phyloP scores from a whole-genome alignment of 2,888 invertebrate genomes.

The Unio delphinus region DNA sequence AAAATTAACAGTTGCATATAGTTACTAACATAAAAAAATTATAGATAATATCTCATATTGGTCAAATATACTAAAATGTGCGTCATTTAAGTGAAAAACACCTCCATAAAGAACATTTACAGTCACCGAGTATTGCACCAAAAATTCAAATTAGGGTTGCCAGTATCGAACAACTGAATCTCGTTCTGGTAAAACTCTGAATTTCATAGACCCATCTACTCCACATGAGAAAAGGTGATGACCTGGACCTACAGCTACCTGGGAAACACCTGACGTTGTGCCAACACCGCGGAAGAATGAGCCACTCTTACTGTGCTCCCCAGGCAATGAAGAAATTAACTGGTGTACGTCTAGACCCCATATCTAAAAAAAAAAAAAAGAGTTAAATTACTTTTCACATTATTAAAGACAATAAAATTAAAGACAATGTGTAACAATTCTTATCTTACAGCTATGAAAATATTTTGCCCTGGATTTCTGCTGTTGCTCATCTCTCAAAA shows the following conservation, averaged over 20 bases:
- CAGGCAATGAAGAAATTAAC: constrained; percentile 88
- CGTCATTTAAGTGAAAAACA: too few species aligned
- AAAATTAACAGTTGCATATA: too few species aligned
- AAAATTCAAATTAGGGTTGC: constrained; percentile 14
- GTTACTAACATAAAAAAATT: too few species aligned
- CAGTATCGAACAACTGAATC: constrained; percentile 59
- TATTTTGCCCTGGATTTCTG: too few species aligned
- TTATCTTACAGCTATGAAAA: too few species aligned
- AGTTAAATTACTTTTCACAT: constrained; percentile 5
- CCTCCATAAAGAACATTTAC: too few species aligned
- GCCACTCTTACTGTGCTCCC: constrained; percentile 90
- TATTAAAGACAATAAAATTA: background rate
- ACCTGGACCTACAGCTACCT: constrained; percentile 90
- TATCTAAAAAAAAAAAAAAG: constrained; percentile 78
- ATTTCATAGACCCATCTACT: constrained; percentile 98
- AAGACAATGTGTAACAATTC: too few species aligned
- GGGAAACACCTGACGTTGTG: constrained; percentile 84
- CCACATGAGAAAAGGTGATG: constrained; percentile 97
- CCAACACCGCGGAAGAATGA: constrained; percentile 98
- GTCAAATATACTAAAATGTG: too few species aligned
- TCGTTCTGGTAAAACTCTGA: constrained; percentile 88
- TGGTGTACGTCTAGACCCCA: constrained; percentile 93
- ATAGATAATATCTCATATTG: too few species aligned
- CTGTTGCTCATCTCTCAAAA: too few species aligned
- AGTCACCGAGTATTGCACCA: too few species aligned